These are phyloP conservation scores for Poeciliopsis turrubarensis DNA, from an alignment of 2,113 vertebrate genomes.

Conservation along the genomic window DNA sequence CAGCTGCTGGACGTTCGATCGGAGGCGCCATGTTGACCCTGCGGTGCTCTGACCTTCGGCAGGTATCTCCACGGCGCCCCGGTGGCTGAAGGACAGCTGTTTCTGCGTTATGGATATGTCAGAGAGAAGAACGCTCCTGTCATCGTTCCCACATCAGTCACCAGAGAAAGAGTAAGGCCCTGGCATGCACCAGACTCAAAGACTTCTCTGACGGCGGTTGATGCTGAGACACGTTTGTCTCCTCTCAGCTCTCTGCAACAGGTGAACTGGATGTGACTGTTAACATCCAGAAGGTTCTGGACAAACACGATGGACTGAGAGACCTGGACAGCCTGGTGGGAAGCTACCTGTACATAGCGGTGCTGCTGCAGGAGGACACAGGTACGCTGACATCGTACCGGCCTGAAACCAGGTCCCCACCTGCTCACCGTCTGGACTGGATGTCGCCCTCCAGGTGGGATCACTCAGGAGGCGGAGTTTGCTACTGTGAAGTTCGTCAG, in stretches of 20 bases:
- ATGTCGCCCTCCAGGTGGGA: conserved; percentile 81
- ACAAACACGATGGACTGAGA: conserved; percentile 32
- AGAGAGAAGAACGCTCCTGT: conserved; percentile 34
- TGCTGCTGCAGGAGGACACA: conserved; percentile 64
- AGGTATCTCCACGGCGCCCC: conserved; percentile 74
- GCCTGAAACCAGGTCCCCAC: neutral
- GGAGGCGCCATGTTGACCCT: neutral
- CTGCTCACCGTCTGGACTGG: neutral
- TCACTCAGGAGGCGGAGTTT: conserved; percentile 87
- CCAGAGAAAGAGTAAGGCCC: conserved; percentile 46
- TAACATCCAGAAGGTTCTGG: conserved; percentile 58
- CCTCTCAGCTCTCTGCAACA: conserved; percentile 48
- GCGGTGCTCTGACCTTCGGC: neutral
- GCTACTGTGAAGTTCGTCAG: conserved; percentile 81
- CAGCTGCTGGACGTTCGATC: neutral
- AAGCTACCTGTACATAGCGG: conserved; percentile 68
- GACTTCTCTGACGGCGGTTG: too few species aligned
- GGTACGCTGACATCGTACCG: conserved; percentile 29
- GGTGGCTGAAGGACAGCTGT: conserved; percentile 50
- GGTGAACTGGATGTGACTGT: conserved; percentile 56
- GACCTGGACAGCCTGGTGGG: conserved; percentile 54
- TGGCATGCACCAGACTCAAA: neutral
- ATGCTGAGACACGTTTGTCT: neutral
- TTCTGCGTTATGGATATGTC: conserved; percentile 72
- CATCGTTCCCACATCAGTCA: conserved; percentile 63